Percentiles rank a stretch among this genome's conserved stretches.
Evolutionary conservation across 2,797 vertebrate genomes (phyloP).

Genomic region (Oreortyx pictus): DNA sequence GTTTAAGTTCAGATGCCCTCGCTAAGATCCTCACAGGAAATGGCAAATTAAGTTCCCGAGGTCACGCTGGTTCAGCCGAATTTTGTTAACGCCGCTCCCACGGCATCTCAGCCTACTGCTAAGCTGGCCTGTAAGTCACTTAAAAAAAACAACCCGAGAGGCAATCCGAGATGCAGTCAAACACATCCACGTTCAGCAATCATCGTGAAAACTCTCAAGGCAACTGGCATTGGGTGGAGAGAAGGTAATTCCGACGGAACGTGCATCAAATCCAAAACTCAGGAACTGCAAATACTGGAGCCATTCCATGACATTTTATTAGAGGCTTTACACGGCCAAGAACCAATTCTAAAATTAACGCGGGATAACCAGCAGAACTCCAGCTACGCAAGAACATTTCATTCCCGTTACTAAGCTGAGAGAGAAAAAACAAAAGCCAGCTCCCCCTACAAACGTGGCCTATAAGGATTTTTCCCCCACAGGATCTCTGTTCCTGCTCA

Average conservation of each 20-base stretch:
- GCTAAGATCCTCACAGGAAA: background rate
- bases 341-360: background rate
- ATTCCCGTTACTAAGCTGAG: background rate
- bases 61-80: background rate
- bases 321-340: background rate
- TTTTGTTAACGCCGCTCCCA: background rate
- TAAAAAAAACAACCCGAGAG: background rate
- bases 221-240: background rate
- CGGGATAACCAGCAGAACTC: background rate
- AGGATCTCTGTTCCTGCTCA: background rate
- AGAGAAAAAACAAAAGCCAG: background rate
- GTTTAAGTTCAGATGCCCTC: background rate
- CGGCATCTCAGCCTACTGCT: background rate
- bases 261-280: background rate
- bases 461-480: rapidly evolving
- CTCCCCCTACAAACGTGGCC: background rate
- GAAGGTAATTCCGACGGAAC: rapidly evolving
- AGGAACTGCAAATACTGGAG: background rate
- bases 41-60: background rate
- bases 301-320: rapidly evolving
- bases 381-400: background rate
- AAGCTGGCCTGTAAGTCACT: background rate
- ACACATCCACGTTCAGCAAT: background rate
- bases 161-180: background rate
- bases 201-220: background rate